Conservation (phyloP, 2,888 invertebrate species). For the Neoascia interrupta region DNA sequence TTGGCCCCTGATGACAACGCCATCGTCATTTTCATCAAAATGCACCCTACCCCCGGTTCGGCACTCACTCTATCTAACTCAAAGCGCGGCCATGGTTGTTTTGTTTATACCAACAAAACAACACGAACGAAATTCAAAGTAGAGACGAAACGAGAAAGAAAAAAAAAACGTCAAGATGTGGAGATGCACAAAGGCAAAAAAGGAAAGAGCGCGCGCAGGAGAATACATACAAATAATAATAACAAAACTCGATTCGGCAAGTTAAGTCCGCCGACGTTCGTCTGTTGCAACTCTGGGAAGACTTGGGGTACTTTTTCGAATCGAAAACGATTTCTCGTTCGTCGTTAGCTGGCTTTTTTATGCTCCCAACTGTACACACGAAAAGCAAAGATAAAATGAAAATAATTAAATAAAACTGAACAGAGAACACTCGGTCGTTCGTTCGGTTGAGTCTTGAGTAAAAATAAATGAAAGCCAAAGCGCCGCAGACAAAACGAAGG, state of each 20-base stretch:
- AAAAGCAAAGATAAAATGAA: slow-evolving; percentile 9
- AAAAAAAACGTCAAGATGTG: slow-evolving; percentile 14
- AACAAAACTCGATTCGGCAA: slow-evolving; percentile 66
- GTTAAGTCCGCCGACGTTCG: background rate
- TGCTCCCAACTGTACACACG: slow-evolving; percentile 41
- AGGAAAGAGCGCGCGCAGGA: slow-evolving; percentile 53
- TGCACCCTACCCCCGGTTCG: slow-evolving; percentile 11
- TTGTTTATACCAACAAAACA: slow-evolving; percentile 70
- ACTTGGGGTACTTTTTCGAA: slow-evolving; percentile 26
- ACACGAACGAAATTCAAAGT: slow-evolving; percentile 33
- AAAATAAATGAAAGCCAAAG: too few species aligned
- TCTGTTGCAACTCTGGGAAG: slow-evolving; percentile 13
- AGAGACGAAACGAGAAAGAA: slow-evolving; percentile 48
- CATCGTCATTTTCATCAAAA: slow-evolving; percentile 12
- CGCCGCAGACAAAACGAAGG: too few species aligned
- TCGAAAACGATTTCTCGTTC: slow-evolving; percentile 35
- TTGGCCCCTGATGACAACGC: slow-evolving; percentile 20
- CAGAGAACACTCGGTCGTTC: too few species aligned
- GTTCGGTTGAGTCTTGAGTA: too few species aligned
- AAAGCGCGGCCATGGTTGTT: slow-evolving; percentile 50
- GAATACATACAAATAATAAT: slow-evolving; percentile 61
- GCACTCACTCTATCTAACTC: background rate
- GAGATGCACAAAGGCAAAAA: background rate
- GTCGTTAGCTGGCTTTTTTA: background rate
- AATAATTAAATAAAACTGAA: slow-evolving; percentile 51